Evolutionary conservation across 2,888 invertebrate genomes (phyloP).

Genomic region (Liodrosophila aerea): DNA sequence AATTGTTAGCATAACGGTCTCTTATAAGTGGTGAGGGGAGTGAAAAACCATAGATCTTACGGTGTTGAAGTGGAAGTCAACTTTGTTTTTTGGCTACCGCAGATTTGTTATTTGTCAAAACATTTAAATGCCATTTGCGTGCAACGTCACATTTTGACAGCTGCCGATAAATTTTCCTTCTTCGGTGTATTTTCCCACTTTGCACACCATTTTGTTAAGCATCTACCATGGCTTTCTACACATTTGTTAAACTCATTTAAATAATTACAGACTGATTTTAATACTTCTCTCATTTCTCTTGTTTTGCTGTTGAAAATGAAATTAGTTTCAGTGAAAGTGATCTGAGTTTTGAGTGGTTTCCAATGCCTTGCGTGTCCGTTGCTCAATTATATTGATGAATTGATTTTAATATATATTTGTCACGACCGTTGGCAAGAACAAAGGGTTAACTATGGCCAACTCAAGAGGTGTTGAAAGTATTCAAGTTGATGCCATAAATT

Average conservation of each 20-base stretch:
- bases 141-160: conserved; percentile 63
- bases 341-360: conserved; percentile 12
- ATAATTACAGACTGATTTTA: conserved; percentile 27
- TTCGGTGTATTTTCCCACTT: conserved; percentile 45
- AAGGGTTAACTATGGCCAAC: too few relatives aligned
- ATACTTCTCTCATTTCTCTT: not conserved
- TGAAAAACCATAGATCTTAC: conserved; percentile 5
- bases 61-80: conserved; percentile 24
- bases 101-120: conserved; percentile 78
- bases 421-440: not conserved
- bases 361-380: conserved; percentile 7
- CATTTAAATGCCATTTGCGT: conserved; percentile 76
- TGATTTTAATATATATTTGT: conserved; percentile 4
- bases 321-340: conserved; percentile 38
- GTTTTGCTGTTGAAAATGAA: conserved; percentile 7
- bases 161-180: conserved; percentile 65
- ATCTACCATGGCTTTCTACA: conserved; percentile 27
- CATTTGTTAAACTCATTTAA: conserved; percentile 38
- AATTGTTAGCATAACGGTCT: not conserved
- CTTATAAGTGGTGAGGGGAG: not conserved
- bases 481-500: too few relatives aligned
- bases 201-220: conserved; percentile 57
- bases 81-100: conserved; percentile 59
- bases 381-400: conserved; percentile 7
- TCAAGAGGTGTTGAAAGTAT: too few relatives aligned